These are phyloP conservation scores for Cygnus olor DNA, from an alignment of 2,797 vertebrate species.

Conservation along the genomic window DNA sequence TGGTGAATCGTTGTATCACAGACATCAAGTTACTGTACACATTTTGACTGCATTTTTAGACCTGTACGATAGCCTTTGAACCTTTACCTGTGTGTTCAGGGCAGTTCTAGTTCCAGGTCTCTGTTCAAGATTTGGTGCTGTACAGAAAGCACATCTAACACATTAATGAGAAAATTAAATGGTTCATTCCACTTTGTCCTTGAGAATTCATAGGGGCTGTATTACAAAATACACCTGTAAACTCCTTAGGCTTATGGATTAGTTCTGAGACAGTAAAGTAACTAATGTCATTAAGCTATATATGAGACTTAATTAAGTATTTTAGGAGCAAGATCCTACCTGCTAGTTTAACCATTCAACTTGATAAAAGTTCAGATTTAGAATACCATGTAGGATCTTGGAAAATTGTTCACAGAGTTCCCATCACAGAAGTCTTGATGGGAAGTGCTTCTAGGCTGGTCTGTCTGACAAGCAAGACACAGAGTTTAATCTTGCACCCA, in stretches of 20 bases:
- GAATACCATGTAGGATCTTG: not conserved
- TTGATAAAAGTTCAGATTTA: not conserved
- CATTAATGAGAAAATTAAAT: not conserved
- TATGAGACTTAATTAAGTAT: not conserved
- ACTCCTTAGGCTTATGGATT: not conserved
- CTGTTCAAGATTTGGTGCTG: not conserved
- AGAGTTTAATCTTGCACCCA: not conserved
- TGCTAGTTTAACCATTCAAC: not conserved
- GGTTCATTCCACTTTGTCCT: not conserved
- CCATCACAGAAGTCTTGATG: not conserved
- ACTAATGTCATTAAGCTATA: not conserved
- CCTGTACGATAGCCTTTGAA: not conserved
- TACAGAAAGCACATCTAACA: not conserved
- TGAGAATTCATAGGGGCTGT: not conserved
- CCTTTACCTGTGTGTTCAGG: not conserved
- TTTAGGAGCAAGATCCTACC: not conserved
- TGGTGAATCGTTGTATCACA: not conserved
- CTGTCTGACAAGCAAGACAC: not conserved
- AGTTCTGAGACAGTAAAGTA: not conserved
- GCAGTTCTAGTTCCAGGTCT: not conserved
- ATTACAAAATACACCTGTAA: not conserved
- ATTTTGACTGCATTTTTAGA: not conserved
- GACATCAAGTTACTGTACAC: not conserved
- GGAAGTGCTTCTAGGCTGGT: not conserved
- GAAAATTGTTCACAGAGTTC: not conserved